Base-by-base conservation (phyloP, 2,888 invertebrate genomes). In the Trichopria drosophilae region DNA sequence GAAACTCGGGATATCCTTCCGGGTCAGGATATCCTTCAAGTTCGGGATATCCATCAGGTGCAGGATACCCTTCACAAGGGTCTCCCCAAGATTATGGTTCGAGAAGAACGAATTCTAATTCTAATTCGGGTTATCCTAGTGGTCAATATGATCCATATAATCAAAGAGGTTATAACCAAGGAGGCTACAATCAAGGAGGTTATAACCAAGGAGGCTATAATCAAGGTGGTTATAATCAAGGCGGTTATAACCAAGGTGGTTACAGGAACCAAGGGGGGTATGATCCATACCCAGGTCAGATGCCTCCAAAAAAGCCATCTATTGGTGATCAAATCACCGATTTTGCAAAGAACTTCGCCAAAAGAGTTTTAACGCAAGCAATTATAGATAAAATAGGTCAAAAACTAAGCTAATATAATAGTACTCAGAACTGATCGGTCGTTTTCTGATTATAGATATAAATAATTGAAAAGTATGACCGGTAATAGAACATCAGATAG, bases 241-340 rank as follows among this genome's bases (percentile, higher is more conserved):
- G 76, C 7, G 47, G 48, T 22, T 43, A 35, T 9, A n/a, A n/a
- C n/a, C n/a, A n/a, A n/a, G 20, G 13, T n/a, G 44, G 40, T 4
- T 37, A 43, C 12, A 28, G 40, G 6, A 73, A 78, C 62, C 76
- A 78, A 75, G 78, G 77, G 62, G 72, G 69, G 59, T 76, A 76
- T 62, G 70, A 75, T 66, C 64, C 54, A 44, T 43, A 43, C 34
- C 26, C 47, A 4, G 44, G 26, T n/a, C 55, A 48, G 3, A 24
- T 43, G 12, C 49, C 47, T 6, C 43, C 52, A 6, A 71, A 61
- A 18, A 72, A 69, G 36, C 69, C 73, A 1, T 62, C 65, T 15
- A 51, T 72, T 22, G 52, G 52, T 3, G 72, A 73, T 19, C 65
- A 67, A 43, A 12, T 73, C 3, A 60, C 64, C 0, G 62, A 60